phyloP scores from a whole-genome alignment of 92 coral and sea anemone species.

The Parazoanthus atlanticus region DNA sequence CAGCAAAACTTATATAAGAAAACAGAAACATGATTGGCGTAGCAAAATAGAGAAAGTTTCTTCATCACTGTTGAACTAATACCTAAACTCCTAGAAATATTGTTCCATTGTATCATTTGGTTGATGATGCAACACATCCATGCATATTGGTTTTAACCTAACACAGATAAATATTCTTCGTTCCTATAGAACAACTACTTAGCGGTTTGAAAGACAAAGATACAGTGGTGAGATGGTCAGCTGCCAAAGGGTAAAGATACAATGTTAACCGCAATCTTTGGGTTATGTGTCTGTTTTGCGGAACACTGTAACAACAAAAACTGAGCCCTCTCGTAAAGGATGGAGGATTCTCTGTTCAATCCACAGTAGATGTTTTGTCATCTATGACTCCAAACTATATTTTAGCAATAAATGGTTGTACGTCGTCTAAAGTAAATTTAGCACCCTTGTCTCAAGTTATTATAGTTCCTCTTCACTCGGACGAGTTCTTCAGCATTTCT shows the following conservation, averaged over 20 bases:
- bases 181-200: slow-evolving; percentile 72
- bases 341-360: neutral
- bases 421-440: too few species aligned
- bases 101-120: too few species aligned
- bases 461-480: neutral
- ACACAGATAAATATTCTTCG: neutral
- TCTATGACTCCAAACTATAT: too few species aligned
- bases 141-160: too few species aligned
- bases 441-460: too few species aligned
- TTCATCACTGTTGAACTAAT: too few species aligned
- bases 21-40: too few species aligned
- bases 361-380: neutral
- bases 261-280: neutral
- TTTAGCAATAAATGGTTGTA: too few species aligned
- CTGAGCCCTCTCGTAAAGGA: neutral
- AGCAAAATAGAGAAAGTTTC: too few species aligned
- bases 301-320: neutral
- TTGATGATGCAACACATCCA: too few species aligned
- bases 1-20: too few species aligned
- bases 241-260: slow-evolving; percentile 89
- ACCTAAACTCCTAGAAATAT: too few species aligned
- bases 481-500: neutral
- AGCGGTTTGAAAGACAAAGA: slow-evolving; percentile 89
- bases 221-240: slow-evolving; percentile 99
- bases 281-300: neutral